phyloP scores from a whole-genome alignment of 2,797 vertebrate species.

The Atherinosoma microstoma region DNA sequence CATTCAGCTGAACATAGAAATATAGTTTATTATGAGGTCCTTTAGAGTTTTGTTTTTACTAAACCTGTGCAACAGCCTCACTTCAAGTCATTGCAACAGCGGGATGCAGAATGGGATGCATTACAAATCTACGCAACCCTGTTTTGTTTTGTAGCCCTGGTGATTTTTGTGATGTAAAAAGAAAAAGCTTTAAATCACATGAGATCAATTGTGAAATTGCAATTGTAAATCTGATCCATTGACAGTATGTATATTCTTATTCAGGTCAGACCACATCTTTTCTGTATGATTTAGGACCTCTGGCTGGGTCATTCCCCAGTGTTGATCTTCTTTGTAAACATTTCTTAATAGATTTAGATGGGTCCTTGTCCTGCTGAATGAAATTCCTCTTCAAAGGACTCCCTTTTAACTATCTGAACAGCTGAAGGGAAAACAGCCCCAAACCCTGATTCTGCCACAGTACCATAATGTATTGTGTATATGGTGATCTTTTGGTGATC shows the following conservation, averaged over 20 bases:
- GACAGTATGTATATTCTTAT: background rate
- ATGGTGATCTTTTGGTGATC: background rate
- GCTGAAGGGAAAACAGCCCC: background rate
- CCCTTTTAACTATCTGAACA: background rate
- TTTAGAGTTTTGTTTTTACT: conserved; percentile 18
- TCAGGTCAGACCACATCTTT: background rate
- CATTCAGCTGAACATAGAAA: conserved; percentile 34
- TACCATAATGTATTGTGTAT: background rate
- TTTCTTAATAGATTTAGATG: background rate
- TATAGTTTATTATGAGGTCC: conserved; percentile 9
- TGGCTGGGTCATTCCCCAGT: background rate
- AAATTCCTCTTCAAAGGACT: background rate
- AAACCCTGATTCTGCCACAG: background rate
- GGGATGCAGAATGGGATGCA: background rate
- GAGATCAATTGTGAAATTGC: background rate
- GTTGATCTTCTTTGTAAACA: background rate
- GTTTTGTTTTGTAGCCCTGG: background rate
- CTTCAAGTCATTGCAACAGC: background rate
- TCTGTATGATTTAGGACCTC: background rate
- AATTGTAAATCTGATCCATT: background rate
- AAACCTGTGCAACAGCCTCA: background rate
- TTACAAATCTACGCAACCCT: background rate
- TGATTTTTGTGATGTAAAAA: background rate
- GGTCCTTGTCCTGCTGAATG: background rate
- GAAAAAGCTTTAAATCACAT: background rate